A percentile compares a stretch with the other conserved stretches of the same genome.
Evolutionary conservation across 2,797 vertebrate genomes (phyloP).

Genomic region (Tenualosa thibaudeaui): DNA sequence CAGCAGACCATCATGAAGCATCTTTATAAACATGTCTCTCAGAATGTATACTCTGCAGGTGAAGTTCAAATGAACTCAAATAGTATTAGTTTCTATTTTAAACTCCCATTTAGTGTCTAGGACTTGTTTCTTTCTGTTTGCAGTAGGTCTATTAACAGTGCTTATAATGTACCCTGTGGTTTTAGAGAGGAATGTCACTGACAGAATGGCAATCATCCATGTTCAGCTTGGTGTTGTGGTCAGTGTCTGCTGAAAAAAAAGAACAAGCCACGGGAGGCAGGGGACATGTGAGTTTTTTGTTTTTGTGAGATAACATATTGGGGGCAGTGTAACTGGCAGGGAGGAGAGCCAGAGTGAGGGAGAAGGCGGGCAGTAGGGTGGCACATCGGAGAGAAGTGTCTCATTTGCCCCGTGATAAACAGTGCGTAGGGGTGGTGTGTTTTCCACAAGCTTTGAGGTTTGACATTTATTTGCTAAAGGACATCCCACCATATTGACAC

Average conservation of each 20-base stretch:
- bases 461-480: conserved; percentile 29
- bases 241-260: neutral
- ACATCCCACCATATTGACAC: neutral
- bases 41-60: neutral
- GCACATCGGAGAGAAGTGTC: conserved; percentile 36
- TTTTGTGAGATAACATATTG: conserved; percentile 51
- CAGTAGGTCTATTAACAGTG: neutral
- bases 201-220: neutral
- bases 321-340: conserved; percentile 33
- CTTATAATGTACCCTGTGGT: neutral
- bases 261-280: neutral
- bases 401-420: conserved; percentile 38
- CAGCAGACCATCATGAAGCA: neutral
- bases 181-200: neutral
- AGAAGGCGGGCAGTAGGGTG: conserved; percentile 28
- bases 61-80: neutral
- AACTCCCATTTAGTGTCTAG: neutral
- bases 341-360: conserved; percentile 33
- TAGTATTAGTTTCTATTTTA: neutral
- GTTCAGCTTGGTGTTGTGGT: conserved; percentile 10
- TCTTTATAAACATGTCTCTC: neutral
- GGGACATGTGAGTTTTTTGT: conserved; percentile 56
- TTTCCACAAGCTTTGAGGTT: conserved; percentile 38
- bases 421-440: conserved; percentile 29
- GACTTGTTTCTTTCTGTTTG: neutral